These are phyloP conservation scores for Eristalinus sepulchralis DNA, from an alignment of 2,888 invertebrate species.

Conservation along the genomic window DNA sequence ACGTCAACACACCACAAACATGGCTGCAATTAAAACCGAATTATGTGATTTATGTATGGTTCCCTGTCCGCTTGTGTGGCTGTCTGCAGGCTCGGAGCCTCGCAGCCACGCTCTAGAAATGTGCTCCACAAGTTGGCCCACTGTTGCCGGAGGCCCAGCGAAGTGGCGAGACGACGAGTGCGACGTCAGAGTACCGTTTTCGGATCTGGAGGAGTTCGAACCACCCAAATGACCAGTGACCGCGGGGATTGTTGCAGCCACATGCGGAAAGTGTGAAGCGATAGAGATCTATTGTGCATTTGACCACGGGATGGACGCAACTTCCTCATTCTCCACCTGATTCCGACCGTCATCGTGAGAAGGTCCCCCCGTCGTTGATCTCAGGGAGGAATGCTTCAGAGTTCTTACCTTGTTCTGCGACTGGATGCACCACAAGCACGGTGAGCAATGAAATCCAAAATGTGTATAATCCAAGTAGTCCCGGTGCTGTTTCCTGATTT, in stretches of 20 bases:
- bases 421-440: not conserved
- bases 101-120: conserved; percentile 50
- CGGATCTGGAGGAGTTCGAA: not conserved
- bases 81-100: conserved; percentile 6
- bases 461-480: conserved; percentile 42
- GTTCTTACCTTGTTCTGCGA: not conserved
- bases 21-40: conserved; percentile 58
- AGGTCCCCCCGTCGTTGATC: not conserved
- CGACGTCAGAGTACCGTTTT: not conserved
- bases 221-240: not conserved
- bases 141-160: not conserved
- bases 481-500: not conserved
- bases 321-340: not conserved
- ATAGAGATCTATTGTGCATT: not conserved
- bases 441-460: not conserved
- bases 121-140: not conserved
- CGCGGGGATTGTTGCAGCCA: not conserved
- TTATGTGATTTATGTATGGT: conserved; percentile 54
- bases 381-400: not conserved
- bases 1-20: conserved; percentile 13
- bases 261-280: not conserved
- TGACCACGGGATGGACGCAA: not conserved
- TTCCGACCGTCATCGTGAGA: not conserved
- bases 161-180: not conserved
- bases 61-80: conserved; percentile 11